Evolutionary conservation across 1,140 invertebrate genomes (phyloP).

Genomic region (Argopecten irradians): DNA sequence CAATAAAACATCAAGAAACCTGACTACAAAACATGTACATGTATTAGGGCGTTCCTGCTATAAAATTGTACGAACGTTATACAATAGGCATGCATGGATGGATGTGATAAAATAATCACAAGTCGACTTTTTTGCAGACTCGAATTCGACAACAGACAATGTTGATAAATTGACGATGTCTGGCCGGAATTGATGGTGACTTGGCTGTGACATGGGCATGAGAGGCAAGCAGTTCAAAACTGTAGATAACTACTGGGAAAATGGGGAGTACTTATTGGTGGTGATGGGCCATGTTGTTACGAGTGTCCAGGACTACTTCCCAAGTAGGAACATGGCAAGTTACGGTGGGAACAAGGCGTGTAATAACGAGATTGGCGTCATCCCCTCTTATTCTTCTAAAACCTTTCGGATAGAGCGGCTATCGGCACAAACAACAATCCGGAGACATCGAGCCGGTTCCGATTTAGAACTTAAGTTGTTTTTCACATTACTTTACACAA

Average conservation of each 20-base stretch:
- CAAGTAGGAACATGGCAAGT: background rate
- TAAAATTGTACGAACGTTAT: no score
- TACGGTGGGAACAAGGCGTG: background rate
- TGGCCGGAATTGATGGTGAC: background rate
- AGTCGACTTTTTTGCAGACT: background rate
- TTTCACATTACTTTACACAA: slow-evolving; percentile 10
- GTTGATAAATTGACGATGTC: background rate
- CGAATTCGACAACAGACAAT: background rate
- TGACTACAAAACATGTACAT: no score
- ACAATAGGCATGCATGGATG: no score
- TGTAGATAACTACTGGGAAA: background rate
- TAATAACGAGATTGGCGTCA: background rate
- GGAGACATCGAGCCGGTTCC: background rate
- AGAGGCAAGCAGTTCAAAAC: no score
- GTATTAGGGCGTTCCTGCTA: no score
- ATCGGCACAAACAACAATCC: background rate
- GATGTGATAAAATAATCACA: background rate
- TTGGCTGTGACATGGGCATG: background rate
- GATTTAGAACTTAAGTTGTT: slow-evolving; percentile 17
- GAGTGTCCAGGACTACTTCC: background rate
- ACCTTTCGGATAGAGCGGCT: background rate
- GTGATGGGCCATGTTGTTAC: background rate
- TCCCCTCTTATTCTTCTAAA: background rate
- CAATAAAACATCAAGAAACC: no score
- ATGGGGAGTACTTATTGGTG: background rate